phyloP scores from a whole-genome alignment of 1,140 invertebrate species.

The Arctopsyche grandis region DNA sequence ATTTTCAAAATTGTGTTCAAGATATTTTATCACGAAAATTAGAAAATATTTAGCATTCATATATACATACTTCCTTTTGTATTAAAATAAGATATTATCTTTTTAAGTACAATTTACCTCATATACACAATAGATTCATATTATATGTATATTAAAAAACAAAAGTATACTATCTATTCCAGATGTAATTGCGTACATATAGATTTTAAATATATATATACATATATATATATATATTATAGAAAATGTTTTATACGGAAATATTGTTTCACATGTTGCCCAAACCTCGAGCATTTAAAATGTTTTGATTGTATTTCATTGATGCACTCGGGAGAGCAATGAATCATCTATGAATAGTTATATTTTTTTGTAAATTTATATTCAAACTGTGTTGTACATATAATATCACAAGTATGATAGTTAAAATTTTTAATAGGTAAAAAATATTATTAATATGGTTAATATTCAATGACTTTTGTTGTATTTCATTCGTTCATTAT shows the following conservation, averaged over 20 bases:
- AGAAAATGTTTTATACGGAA: background rate
- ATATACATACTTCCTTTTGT: background rate
- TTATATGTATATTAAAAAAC: background rate
- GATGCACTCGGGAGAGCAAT: constrained; percentile 4
- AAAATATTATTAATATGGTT: background rate
- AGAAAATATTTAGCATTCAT: background rate
- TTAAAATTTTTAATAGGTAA: constrained; percentile 11
- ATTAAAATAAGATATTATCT: background rate
- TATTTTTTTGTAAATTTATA: constrained; percentile 29
- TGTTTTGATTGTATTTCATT: background rate
- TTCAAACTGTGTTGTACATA: constrained; percentile 7
- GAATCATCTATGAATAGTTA: constrained; percentile 20
- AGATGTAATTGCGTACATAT: background rate
- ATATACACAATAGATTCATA: constrained; percentile 9
- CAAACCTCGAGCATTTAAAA: background rate
- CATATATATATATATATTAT: background rate
- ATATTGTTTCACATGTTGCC: constrained; percentile 2
- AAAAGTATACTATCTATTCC: constrained; percentile 15
- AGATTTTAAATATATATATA: background rate
- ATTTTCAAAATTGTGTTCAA: constrained; percentile 10
- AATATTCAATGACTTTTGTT: background rate
- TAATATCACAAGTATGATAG: background rate
- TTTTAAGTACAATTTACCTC: constrained; percentile 32
- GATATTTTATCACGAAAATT: constrained; percentile 15
- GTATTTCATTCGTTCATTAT: background rate